Base-by-base conservation (phyloP, 2,797 vertebrate species). In the Thamnophis elegans region DNA sequence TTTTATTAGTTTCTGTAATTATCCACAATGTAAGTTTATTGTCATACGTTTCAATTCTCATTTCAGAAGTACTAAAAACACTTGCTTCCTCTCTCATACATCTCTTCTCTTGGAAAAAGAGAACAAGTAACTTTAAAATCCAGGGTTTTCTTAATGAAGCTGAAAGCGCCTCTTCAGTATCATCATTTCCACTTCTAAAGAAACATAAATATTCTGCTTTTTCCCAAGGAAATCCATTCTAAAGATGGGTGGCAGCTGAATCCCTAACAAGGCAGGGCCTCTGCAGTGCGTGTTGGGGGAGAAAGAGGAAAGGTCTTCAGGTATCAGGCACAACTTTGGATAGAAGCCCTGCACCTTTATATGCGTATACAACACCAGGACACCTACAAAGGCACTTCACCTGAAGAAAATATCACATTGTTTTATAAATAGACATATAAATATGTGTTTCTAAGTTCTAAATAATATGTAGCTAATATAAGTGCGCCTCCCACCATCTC, bases 51-150 rank as follows among this genome's bases (percentile, higher is more conserved):
- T 78, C 87, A 86, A 92, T 60, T 60, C 78, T 68, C 32, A 90
- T 0, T 62, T 62, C 47, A 95, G 93, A 94, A 85, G 90, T n/a
- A 86, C 51, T 87, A 94, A 94, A 94, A 58, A 55, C 92, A 92
- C 47, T 1, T 6, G 32, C 87, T 60, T 10, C 87, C 89, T 85
- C 92, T 0, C 0, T 90, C 93, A 92, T 56, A 93, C 3, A 62
- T 87, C 56, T 85, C 3, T 82, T 88, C 6, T 94, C 53, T 42
- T 92, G 87, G 91, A 59, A 90, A 92, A 89, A 86, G 88, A 91
- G 87, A 91, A 92, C 32, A 56, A 89, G 36, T 59, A 85, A 82
- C 90, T 92, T 85, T 89, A 65, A 90, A 90, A 56, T 93, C 88
- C 73, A 68, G 32, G 89, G 90, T 54, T 91, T 78, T 93, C 91